Evolutionary conservation across 2,113 vertebrate species (phyloP).

Genomic region (Nettapus auritus): DNA sequence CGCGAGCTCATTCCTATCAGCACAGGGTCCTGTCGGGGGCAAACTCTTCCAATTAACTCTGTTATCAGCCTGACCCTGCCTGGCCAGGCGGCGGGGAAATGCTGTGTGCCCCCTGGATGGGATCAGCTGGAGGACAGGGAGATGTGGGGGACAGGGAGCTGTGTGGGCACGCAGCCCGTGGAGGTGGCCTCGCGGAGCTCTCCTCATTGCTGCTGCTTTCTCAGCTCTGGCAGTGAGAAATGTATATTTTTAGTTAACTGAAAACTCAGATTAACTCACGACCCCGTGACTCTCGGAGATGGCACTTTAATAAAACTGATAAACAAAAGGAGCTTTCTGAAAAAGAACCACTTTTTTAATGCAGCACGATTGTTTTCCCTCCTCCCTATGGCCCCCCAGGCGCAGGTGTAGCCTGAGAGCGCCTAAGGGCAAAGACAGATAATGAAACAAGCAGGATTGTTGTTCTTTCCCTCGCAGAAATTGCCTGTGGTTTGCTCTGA

Average conservation of each 20-base stretch:
- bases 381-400: neutral
- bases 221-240: neutral
- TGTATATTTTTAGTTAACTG: neutral
- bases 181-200: neutral
- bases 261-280: slow-evolving; percentile 25
- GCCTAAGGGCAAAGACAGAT: neutral
- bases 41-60: neutral
- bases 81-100: neutral
- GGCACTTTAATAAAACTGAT: slow-evolving; percentile 37
- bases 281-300: neutral
- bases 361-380: neutral
- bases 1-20: fast-evolving
- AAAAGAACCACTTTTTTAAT: slow-evolving; percentile 22
- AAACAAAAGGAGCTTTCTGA: slow-evolving; percentile 29
- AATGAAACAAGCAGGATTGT: neutral
- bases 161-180: too few relatives aligned
- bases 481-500: slow-evolving; percentile 26
- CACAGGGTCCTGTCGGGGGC: neutral
- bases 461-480: neutral
- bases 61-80: fast-evolving
- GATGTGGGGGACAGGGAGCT: neutral
- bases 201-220: neutral
- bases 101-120: fast-evolving
- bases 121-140: fast-evolving
- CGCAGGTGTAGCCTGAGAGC: neutral